These are phyloP conservation scores for Dichetophora obliterata DNA, from an alignment of 2,888 invertebrate species.

Conservation along the genomic window DNA sequence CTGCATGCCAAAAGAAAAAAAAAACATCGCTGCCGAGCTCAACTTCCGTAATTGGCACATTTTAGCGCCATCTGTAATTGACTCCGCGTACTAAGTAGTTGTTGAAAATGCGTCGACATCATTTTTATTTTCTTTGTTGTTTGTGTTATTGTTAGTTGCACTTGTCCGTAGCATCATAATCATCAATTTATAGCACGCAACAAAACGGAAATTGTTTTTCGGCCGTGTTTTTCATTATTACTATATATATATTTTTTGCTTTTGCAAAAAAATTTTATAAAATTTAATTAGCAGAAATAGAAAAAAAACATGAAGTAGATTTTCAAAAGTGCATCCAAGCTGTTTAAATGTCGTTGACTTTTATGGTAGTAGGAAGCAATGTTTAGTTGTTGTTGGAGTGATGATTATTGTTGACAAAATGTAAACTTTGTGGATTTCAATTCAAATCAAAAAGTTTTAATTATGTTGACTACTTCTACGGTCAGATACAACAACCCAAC, in stretches of 20 bases:
- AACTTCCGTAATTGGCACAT: slow-evolving; percentile 10
- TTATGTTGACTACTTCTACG: too few species aligned
- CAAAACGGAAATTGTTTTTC: not conserved
- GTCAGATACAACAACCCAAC: too few species aligned
- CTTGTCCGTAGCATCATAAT: not conserved
- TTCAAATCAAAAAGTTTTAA: too few species aligned
- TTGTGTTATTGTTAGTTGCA: not conserved
- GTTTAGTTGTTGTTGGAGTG: too few species aligned
- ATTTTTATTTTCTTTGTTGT: not conserved
- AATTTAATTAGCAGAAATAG: not conserved
- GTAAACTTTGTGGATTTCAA: too few species aligned
- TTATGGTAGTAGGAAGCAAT: slow-evolving; percentile 14
- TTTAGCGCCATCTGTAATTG: slow-evolving; percentile 26
- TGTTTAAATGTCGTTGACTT: slow-evolving; percentile 10
- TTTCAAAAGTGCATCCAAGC: not conserved
- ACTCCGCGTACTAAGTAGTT: slow-evolving; percentile 15
- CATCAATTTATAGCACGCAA: not conserved
- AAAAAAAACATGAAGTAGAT: not conserved
- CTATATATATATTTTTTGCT: not conserved
- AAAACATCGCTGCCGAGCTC: too few species aligned
- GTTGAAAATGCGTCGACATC: not conserved
- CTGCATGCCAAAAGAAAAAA: too few species aligned
- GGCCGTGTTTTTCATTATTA: not conserved
- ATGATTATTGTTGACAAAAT: too few species aligned
- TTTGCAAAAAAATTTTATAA: not conserved